Conservation (phyloP, 1,140 invertebrate species). For the Caenorhabditis brenneri region DNA sequence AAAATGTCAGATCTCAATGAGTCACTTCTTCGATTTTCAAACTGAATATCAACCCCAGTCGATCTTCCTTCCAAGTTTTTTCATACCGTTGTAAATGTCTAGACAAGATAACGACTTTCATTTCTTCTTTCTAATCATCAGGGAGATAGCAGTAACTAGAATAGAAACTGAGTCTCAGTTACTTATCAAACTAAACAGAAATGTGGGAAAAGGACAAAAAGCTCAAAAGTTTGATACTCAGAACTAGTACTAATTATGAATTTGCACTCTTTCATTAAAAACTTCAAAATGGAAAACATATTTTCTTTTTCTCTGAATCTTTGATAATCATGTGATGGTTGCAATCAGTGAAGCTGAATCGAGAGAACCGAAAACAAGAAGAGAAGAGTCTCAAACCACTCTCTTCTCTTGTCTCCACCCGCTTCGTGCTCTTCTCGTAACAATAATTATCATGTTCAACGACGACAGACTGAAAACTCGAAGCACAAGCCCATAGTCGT, state of each 20-base stretch:
- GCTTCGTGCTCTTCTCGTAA: background rate
- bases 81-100: background rate
- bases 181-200: no score
- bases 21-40: no score
- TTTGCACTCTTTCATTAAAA: background rate
- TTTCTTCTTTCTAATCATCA: background rate
- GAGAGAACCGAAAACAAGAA: slow-evolving; percentile 13
- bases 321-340: background rate
- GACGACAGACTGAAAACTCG: background rate
- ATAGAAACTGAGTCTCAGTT: no score
- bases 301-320: background rate
- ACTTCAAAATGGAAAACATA: background rate
- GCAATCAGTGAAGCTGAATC: background rate
- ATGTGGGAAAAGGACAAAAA: background rate
- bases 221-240: background rate
- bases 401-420: no score
- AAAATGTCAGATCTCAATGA: no score
- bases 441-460: slow-evolving; percentile 30
- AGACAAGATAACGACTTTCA: background rate
- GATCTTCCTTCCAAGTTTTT: background rate
- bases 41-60: background rate
- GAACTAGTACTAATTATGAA: no score
- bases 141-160: background rate
- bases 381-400: background rate
- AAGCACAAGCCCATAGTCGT: background rate